Evolutionary conservation across 2,113 vertebrate genomes (phyloP).

Genomic region (Nannospalax galili): DNA sequence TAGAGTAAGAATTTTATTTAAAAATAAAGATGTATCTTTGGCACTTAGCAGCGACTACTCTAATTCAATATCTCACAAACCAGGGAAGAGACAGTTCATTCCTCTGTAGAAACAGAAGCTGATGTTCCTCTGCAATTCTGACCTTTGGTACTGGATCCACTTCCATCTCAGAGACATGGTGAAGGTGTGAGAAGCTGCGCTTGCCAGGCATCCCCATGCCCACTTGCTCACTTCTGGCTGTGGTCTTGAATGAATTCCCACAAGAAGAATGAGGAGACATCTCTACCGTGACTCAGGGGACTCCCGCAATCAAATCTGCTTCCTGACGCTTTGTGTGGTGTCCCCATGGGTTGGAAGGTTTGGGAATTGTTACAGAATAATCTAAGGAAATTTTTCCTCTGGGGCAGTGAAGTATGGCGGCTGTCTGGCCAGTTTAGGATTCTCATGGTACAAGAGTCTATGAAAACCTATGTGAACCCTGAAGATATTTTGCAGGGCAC

Average conservation of each 20-base stretch:
- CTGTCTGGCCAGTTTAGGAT: not conserved
- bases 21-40: not conserved
- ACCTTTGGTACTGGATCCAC: not conserved
- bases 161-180: not conserved
- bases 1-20: not conserved
- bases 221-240: not conserved
- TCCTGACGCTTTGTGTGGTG: not conserved
- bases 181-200: no score
- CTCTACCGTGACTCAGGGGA: rapidly evolving
- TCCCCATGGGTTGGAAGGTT: not conserved
- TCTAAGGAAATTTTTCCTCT: not conserved
- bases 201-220: rapidly evolving
- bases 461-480: not conserved
- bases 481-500: not conserved
- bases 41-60: no score
- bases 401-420: rapidly evolving
- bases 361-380: not conserved
- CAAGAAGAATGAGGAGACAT: no score
- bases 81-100: not conserved
- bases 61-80: not conserved
- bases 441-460: not conserved
- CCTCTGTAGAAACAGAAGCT: rapidly evolving
- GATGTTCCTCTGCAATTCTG: not conserved
- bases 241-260: not conserved
- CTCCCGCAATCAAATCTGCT: not conserved